These are phyloP conservation scores for Hafferia zeledoni DNA, from an alignment of 2,797 vertebrate genomes.

Conservation along the genomic window DNA sequence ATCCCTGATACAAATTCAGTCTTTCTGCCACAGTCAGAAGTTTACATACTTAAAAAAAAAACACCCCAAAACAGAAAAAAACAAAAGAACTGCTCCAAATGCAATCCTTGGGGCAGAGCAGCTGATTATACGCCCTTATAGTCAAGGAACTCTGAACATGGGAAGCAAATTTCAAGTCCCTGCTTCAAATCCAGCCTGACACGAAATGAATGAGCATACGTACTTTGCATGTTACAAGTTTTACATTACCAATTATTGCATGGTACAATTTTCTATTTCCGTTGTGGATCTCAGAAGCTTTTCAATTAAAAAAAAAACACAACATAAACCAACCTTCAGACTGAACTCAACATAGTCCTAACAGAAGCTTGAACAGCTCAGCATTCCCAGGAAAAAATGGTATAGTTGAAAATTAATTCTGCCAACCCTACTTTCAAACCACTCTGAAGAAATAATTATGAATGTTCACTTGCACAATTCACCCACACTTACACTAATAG, in stretches of 20 bases:
- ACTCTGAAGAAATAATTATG: not conserved
- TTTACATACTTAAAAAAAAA: not conserved
- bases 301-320: accelerated
- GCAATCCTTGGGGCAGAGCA: not conserved
- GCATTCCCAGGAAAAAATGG: not conserved
- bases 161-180: not conserved
- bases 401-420: not conserved
- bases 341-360: not conserved
- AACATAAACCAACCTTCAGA: not conserved
- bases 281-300: not conserved
- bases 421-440: not conserved
- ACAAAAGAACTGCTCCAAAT: not conserved
- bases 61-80: not conserved
- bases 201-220: not conserved
- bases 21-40: not conserved
- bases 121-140: not conserved
- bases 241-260: not conserved
- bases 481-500: constrained; percentile 1
- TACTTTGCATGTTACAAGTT: not conserved
- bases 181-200: not conserved
- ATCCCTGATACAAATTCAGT: not conserved
- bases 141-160: not conserved
- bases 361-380: not conserved
- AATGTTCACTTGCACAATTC: not conserved
- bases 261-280: not conserved